Evolutionary conservation across 1,140 invertebrate genomes (phyloP).

Genomic region (Zaprionus lachaisei): DNA sequence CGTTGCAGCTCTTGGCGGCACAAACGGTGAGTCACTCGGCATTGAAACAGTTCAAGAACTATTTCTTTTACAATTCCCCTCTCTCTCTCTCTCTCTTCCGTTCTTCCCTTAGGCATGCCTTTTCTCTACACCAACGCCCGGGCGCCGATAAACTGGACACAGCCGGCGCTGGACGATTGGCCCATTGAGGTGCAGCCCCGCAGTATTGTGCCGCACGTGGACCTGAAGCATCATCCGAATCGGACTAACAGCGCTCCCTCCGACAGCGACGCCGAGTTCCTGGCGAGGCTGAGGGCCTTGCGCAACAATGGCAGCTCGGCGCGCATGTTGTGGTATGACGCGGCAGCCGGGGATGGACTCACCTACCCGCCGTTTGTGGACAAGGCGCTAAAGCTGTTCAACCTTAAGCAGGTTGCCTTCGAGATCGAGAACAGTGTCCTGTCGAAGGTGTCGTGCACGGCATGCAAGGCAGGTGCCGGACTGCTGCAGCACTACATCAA

Average conservation of each 20-base stretch:
- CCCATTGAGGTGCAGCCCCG: slow-evolving; percentile 85
- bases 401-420: slow-evolving; percentile 92
- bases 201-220: slow-evolving; percentile 85
- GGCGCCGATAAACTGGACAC: slow-evolving; percentile 86
- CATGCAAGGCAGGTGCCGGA: slow-evolving; percentile 94
- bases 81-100: not conserved
- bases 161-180: slow-evolving; percentile 85
- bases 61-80: not conserved
- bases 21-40: slow-evolving; percentile 51
- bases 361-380: slow-evolving; percentile 91
- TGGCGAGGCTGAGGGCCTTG: slow-evolving; percentile 85
- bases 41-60: slow-evolving; percentile 7
- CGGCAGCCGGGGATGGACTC: slow-evolving; percentile 87
- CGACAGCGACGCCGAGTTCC: slow-evolving; percentile 85
- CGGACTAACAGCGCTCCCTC: slow-evolving; percentile 85
- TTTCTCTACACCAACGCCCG: slow-evolving; percentile 68
- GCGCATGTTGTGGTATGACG: slow-evolving; percentile 89
- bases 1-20: slow-evolving; percentile 30
- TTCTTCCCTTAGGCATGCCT: slow-evolving; percentile 55
- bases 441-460: slow-evolving; percentile 95
- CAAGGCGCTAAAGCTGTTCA: slow-evolving; percentile 91
- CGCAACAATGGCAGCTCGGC: slow-evolving; percentile 85
- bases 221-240: slow-evolving; percentile 82
- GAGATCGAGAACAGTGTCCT: slow-evolving; percentile 95
- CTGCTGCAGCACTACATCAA: slow-evolving; percentile 94